Evolutionary conservation across 2,113 vertebrate genomes (phyloP), one percentile per base, ranked within the genome.

Genomic region (Perca schrenkii): DNA sequence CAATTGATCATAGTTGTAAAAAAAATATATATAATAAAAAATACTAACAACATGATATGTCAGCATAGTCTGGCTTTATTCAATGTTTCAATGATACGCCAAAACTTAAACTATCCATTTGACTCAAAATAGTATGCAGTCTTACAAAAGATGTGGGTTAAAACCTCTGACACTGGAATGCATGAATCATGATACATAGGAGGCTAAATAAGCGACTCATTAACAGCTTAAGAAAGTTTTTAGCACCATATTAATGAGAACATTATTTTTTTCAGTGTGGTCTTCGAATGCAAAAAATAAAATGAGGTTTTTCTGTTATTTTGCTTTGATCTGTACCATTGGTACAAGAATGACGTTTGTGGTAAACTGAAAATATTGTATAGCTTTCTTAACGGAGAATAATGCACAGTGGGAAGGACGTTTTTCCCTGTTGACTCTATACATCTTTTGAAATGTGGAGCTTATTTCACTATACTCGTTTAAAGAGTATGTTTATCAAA

Each of bases 401-500:
- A 36, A 40, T 11, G 1, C 57, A 65, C 13, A 68, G 1, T 22
- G n/a, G 16, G 16, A 66, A 49, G 4, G 28, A 63, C 19, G 10
- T 43, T n/a, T 15, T 43, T 68, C 11, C 63, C 40, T 17, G 21
- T n/a, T 54, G 21, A 0, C 22, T 74, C 22, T 19, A 12, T 49
- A 3, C 0, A 53, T 36, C 16, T 82, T 66, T 69, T 52, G 7
- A 82, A 79, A 75, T 50, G 1, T 63, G 54, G 25, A 74, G 15
- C 64, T 66, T 63, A 8, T 79, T 12, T 65, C 14, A n/a, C 5
- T 31, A 6, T 47, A n/a, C 11, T 40, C 21, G 25, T 52, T 93
- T 86, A 95, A 78, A 95, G 91, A 36, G 93, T 94, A 89, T 95
- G 95, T 76, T 93, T 95, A 83, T 96, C 94, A 70, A 95, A 95